phyloP scores from a whole-genome alignment of 2,797 vertebrate genomes.

The Urophycis tenuis region DNA sequence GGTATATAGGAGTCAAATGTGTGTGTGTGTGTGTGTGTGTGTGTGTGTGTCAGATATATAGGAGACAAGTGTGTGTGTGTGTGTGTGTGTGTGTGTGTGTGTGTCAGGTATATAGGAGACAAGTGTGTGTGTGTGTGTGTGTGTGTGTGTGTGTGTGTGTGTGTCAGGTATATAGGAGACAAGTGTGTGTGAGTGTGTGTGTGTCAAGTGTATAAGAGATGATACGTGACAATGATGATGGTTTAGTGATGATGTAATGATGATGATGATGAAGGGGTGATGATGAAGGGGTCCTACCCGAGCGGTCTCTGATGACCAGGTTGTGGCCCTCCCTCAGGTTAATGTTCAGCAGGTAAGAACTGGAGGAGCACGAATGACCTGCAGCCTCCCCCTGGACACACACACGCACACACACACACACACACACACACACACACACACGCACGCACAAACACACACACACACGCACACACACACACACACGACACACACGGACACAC shows the following conservation, averaged over 20 bases:
- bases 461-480: background rate
- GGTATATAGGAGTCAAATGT: no score
- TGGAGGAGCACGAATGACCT: slow-evolving; percentile 1
- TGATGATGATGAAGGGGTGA: background rate
- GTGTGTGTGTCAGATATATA: no score
- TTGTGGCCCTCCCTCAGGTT: slow-evolving; percentile 85
- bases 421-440: slow-evolving; percentile 2
- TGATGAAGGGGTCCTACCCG: slow-evolving; percentile 65
- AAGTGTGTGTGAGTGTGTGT: no score
- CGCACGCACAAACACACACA: slow-evolving; percentile 24
- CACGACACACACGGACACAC: background rate
- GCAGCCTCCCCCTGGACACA: slow-evolving; percentile 45
- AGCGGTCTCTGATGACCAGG: slow-evolving; percentile 90
- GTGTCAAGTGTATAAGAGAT: no score
- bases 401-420: background rate
- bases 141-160: no score
- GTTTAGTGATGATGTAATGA: background rate
- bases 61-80: no score
- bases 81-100: no score
- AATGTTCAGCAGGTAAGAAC: slow-evolving; percentile 82
- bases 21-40: no score
- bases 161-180: no score
- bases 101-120: no score
- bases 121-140: no score
- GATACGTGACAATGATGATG: background rate